These are phyloP conservation scores for Odontophorus gujanensis DNA, from an alignment of 2,113 vertebrate species.

Conservation along the genomic window DNA sequence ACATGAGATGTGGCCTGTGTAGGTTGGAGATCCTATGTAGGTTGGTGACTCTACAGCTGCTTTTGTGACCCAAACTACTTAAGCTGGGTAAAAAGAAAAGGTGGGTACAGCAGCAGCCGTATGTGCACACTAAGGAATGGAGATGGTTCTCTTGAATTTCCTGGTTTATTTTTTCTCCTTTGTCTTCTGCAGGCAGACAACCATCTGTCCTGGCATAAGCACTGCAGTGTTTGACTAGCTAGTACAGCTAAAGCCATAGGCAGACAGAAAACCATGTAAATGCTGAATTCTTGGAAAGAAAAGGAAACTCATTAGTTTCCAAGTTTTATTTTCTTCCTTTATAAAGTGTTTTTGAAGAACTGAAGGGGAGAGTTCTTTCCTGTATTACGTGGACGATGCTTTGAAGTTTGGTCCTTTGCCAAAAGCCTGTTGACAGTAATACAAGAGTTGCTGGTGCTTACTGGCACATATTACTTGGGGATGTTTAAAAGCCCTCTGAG, in stretches of 20 bases:
- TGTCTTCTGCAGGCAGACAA: neutral
- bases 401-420: neutral
- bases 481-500: conserved; percentile 28
- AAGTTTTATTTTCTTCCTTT: neutral
- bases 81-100: neutral
- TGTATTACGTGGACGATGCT: neutral
- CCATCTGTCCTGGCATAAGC: conserved; percentile 19
- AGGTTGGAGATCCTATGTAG: neutral
- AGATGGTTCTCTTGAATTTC: neutral
- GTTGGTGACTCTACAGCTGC: neutral
- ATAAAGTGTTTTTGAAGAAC: neutral
- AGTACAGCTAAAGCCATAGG: neutral
- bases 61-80: neutral
- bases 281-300: neutral
- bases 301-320: neutral
- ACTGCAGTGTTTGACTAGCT: neutral
- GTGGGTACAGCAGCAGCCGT: neutral
- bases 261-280: neutral
- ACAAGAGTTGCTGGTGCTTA: neutral
- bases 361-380: neutral
- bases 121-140: neutral
- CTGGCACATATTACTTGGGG: neutral
- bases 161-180: neutral
- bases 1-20: neutral
- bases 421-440: neutral